These are phyloP conservation scores for Nephila pilipes DNA, from an alignment of 1,140 invertebrate genomes.

Conservation along the genomic window DNA sequence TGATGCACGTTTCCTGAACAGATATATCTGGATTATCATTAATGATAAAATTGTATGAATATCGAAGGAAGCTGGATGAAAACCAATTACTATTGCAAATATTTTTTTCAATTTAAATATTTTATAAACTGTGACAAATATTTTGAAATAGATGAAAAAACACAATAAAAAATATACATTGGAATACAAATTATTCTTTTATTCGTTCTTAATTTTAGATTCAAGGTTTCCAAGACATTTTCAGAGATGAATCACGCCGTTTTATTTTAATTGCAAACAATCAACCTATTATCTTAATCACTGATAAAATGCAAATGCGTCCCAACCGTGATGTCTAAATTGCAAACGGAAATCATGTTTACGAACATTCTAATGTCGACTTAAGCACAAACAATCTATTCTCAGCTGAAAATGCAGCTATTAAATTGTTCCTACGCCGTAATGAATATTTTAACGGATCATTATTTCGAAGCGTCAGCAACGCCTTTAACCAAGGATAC, in stretches of 20 bases:
- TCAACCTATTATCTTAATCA: not conserved
- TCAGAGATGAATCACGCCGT: not conserved
- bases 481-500: not conserved
- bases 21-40: too few relatives aligned
- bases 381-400: not conserved
- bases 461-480: not conserved
- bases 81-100: too few relatives aligned
- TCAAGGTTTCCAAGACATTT: too few relatives aligned
- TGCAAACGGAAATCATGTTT: slow-evolving; percentile 6
- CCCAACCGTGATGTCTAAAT: not conserved
- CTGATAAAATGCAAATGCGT: not conserved
- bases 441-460: slow-evolving; percentile 36
- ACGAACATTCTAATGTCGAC: not conserved
- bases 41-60: too few relatives aligned
- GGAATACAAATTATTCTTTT: too few relatives aligned
- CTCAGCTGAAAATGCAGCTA: not conserved
- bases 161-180: too few relatives aligned
- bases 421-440: not conserved
- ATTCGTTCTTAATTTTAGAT: too few relatives aligned
- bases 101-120: too few relatives aligned
- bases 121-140: too few relatives aligned
- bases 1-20: too few relatives aligned
- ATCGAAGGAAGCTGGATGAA: too few relatives aligned
- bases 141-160: too few relatives aligned
- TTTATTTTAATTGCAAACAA: not conserved